Conservation (phyloP, 2,888 invertebrate species). For the Noctua comes region DNA sequence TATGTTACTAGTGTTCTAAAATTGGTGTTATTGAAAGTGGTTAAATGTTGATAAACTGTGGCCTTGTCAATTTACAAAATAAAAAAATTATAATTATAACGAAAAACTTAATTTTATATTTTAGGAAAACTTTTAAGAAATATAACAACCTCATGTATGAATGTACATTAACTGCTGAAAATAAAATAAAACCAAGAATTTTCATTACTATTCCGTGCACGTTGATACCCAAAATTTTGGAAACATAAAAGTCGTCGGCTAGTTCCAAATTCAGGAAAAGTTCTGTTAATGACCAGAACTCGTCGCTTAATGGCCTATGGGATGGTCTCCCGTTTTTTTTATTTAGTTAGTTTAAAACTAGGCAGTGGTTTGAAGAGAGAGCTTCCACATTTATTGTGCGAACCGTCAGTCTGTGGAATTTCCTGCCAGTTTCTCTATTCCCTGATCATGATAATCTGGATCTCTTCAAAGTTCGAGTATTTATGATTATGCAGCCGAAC, state of each 20-base stretch:
- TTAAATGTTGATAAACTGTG: background rate
- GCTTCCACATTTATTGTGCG: no score
- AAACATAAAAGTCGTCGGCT: slow-evolving; percentile 31
- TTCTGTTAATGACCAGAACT: slow-evolving; percentile 23
- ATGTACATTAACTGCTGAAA: background rate
- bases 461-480: no score
- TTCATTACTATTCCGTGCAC: slow-evolving; percentile 30
- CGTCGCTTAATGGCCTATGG: background rate
- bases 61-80: background rate
- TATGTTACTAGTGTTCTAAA: background rate
- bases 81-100: background rate
- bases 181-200: background rate
- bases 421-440: no score
- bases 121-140: background rate
- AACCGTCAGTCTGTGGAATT: no score
- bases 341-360: background rate
- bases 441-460: no score
- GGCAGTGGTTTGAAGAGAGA: background rate
- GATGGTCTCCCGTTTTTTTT: slow-evolving; percentile 12
- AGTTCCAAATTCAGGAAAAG: slow-evolving; percentile 32
- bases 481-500: no score
- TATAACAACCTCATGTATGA: background rate
- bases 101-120: background rate
- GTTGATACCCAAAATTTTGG: slow-evolving; percentile 18
- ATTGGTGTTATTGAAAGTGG: background rate